Evolutionary conservation across 2,888 invertebrate genomes (phyloP), one percentile per base, ranked within the genome.

Genomic region (Ectobius pallidus): DNA sequence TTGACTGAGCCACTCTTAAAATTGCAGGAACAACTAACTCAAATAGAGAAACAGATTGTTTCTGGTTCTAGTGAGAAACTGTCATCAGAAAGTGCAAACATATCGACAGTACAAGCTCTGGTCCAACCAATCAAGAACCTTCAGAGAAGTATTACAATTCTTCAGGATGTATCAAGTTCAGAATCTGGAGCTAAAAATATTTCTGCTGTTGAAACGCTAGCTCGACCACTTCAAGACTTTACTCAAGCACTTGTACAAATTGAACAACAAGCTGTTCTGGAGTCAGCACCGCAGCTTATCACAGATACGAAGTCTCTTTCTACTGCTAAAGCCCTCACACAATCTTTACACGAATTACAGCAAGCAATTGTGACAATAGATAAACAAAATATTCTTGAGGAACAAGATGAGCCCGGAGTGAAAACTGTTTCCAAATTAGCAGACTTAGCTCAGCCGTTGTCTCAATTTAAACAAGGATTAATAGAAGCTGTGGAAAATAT

Each of bases 131-230:
- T 65, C 7, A 65, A 39, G 20, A 7, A 1, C 3, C 16, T 65
- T 1, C 42, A 65, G 9, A 1, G 7, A 27, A 42, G 25, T 3
- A 65, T 46, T 44, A 30, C 18, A 42, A 22, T 65, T 3, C 11
- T 65, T 7, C 46, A 25, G 9, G 65, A 46, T 22, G n/a, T n/a
- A 4, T 7, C 46, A 25, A 46, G 3, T 9, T 18, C 89, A 11
- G 87, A 89, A 27, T 87, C 90, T 2, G 90, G 90, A 0, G 88
- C 90, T 70, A 86, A 87, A 78, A 91, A 91, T 78, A 85, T 90
- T 74, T 90, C 89, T 80, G 88, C 91, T 32, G 86, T 91, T 14
- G 85, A 85, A 62, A 90, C 88, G 78, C 81, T 91, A 30, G 83
- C 87, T 9, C 86, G 87, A 42, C 91, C 91, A 0, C 80, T 91